Conservation (phyloP, 2,888 invertebrate genomes). For the Sarcophaga carnaria region DNA sequence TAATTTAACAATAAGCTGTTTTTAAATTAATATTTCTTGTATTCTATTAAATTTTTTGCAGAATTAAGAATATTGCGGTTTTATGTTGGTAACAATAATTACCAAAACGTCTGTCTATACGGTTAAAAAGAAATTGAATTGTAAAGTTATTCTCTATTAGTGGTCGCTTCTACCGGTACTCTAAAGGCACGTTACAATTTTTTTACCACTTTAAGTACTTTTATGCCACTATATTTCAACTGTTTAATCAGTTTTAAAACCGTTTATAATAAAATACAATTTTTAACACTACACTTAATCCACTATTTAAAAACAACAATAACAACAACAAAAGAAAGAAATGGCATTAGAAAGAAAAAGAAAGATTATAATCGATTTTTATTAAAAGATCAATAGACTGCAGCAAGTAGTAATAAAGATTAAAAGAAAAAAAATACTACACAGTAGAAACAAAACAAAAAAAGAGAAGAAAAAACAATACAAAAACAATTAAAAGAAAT, state of each 20-base stretch:
- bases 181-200: too few species aligned
- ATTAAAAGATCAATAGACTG: conserved; percentile 44
- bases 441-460: neutral
- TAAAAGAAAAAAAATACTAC: neutral
- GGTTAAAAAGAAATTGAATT: too few species aligned
- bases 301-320: neutral
- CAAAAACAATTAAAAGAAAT: neutral
- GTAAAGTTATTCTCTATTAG: too few species aligned
- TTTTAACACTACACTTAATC: conserved; percentile 4
- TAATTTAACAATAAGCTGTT: too few species aligned
- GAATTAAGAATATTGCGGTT: too few species aligned
- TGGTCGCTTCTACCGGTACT: too few species aligned
- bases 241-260: neutral
- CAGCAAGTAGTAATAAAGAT: neutral
- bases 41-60: too few species aligned
- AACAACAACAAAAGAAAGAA: neutral
- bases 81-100: too few species aligned
- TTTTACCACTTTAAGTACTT: too few species aligned
- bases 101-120: too few species aligned
- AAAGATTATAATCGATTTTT: conserved; percentile 9
- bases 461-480: neutral
- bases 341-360: neutral
- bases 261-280: conserved; percentile 10
- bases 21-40: too few species aligned
- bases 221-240: too few species aligned